A percentile compares a stretch with the other conserved stretches of the same genome.
Conservation (phyloP, 1,140 invertebrate genomes). For the Gerris buenoi region DNA sequence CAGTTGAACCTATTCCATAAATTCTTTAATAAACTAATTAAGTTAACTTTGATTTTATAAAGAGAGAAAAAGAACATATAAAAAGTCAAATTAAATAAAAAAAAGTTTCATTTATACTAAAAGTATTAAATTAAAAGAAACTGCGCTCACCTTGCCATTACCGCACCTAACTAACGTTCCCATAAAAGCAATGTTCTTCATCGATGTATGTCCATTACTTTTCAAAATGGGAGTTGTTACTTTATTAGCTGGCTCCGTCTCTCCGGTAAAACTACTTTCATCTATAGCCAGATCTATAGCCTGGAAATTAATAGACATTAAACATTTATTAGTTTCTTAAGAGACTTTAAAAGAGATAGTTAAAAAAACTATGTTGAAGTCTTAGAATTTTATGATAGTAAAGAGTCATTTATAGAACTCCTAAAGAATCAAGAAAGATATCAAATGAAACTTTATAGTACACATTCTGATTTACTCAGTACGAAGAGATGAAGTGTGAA, state of each 20-base stretch:
- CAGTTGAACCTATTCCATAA: too few species aligned
- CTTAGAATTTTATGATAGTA: background rate
- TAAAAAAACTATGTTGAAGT: background rate
- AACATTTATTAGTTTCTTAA: conserved; percentile 5
- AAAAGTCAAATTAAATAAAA: too few species aligned
- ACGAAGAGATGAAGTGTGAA: too few species aligned
- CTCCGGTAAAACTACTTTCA: conserved; percentile 97
- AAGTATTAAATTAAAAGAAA: too few species aligned
- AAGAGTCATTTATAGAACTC: too few species aligned
- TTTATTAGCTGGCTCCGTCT: conserved; percentile 71
- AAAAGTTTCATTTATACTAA: too few species aligned
- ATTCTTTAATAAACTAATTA: too few species aligned
- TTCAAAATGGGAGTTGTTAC: conserved; percentile 44
- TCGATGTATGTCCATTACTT: conserved; percentile 50
- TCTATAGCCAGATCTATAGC: conserved; percentile 83
- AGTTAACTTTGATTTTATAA: too few species aligned
- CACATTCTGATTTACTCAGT: too few species aligned
- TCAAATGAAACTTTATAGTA: too few species aligned
- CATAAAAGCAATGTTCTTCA: conserved; percentile 95
- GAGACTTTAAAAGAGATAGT: background rate
- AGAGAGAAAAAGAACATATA: too few species aligned
- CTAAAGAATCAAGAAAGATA: too few species aligned
- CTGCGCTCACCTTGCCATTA: conserved; percentile 86
- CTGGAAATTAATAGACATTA: conserved; percentile 24
- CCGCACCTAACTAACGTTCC: conserved; percentile 92